Evolutionary conservation across 2,113 vertebrate species (phyloP).

Genomic region (Crotalus viridis): DNA sequence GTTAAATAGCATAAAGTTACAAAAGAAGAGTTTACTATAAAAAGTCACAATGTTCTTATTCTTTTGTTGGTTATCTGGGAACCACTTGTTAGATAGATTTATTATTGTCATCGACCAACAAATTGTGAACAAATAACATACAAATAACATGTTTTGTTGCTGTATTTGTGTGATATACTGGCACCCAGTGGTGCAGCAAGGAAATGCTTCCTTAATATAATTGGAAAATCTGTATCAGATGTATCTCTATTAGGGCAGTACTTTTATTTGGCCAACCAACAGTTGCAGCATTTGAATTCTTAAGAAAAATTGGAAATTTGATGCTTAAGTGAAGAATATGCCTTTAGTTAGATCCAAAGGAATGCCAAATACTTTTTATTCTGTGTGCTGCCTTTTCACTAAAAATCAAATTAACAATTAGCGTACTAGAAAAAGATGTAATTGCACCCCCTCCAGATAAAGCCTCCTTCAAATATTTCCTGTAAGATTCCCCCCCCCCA

Average conservation of each 20-base stretch:
- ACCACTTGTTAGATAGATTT: neutral
- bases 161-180: neutral
- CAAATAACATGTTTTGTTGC: neutral
- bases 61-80: neutral
- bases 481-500: neutral
- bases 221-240: neutral
- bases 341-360: neutral
- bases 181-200: neutral
- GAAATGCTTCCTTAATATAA: neutral
- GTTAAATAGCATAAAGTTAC: neutral
- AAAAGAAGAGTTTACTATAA: neutral
- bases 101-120: neutral
- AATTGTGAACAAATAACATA: neutral
- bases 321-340: neutral
- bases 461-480: neutral
- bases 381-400: neutral
- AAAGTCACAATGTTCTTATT: neutral
- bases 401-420: neutral
- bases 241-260: neutral
- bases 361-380: neutral
- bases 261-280: neutral
- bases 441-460: neutral
- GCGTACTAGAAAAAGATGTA: neutral
- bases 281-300: neutral
- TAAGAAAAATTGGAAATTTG: neutral